Evolutionary conservation across 2,797 vertebrate genomes (phyloP).

Genomic region (Channallabes apus): DNA sequence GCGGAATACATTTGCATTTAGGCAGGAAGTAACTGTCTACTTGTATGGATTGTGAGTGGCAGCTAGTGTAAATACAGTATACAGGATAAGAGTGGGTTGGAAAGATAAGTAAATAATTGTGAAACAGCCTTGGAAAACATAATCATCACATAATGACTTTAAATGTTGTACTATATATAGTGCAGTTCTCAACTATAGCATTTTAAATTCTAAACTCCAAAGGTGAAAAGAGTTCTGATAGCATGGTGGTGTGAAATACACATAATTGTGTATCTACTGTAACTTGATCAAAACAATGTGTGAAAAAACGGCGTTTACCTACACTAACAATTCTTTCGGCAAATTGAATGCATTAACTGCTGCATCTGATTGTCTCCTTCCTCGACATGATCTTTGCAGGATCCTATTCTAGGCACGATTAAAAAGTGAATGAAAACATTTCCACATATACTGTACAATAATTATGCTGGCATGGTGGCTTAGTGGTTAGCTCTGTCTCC

Average conservation of each 20-base stretch:
- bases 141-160: neutral
- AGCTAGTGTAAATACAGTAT: neutral
- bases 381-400: neutral
- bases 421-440: neutral
- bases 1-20: neutral
- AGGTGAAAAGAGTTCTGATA: neutral
- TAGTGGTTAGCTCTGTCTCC: too few relatives aligned
- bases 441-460: neutral
- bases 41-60: conserved; percentile 10
- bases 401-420: neutral
- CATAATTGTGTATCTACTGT: too few relatives aligned
- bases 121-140: neutral
- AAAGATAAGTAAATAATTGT: neutral
- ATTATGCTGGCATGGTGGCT: neutral
- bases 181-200: neutral
- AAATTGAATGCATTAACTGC: neutral
- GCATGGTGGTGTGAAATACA: neutral
- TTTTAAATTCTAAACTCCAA: neutral
- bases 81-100: neutral
- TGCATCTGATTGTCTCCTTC: neutral
- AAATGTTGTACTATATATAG: neutral
- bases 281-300: neutral
- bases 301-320: neutral
- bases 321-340: neutral
- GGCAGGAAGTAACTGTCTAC: neutral